Evolutionary conservation across 2,797 vertebrate genomes (phyloP).

Genomic region (Siniperca obscura): DNA sequence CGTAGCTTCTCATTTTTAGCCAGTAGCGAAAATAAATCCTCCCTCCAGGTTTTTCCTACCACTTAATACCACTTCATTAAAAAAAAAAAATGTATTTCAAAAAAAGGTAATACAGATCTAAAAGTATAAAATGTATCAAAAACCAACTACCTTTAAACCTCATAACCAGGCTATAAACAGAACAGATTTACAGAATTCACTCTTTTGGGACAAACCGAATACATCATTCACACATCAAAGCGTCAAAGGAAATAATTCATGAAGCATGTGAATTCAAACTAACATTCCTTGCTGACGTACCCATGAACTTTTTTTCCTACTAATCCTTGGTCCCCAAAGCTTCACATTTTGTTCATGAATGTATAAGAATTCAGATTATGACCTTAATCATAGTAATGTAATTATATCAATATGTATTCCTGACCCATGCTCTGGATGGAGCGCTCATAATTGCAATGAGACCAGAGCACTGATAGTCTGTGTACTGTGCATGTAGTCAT

Average conservation of each 20-base stretch:
- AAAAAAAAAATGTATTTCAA: not conserved
- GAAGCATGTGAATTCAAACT: slow-evolving; percentile 34
- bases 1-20: too few species aligned
- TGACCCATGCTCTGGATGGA: slow-evolving; percentile 1
- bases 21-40: not conserved
- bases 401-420: slow-evolving; percentile 29
- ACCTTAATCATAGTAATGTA: slow-evolving; percentile 17
- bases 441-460: not conserved
- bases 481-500: slow-evolving; percentile 36
- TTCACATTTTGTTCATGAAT: slow-evolving; percentile 29
- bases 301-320: not conserved
- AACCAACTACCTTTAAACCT: slow-evolving; percentile 27
- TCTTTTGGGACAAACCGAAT: slow-evolving; percentile 37
- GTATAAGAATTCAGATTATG: slow-evolving; percentile 26
- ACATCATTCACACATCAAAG: slow-evolving; percentile 60
- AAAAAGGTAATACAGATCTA: not conserved
- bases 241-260: slow-evolving; percentile 49
- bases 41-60: not conserved
- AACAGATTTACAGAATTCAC: slow-evolving; percentile 20
- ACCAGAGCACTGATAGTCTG: slow-evolving; percentile 37
- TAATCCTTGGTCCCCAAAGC: not conserved
- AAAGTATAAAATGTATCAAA: not conserved
- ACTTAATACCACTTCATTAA: too few species aligned
- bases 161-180: not conserved
- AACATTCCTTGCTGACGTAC: not conserved